Conservation (phyloP, 2,888 invertebrate species). For the Dendrolimus pini region DNA sequence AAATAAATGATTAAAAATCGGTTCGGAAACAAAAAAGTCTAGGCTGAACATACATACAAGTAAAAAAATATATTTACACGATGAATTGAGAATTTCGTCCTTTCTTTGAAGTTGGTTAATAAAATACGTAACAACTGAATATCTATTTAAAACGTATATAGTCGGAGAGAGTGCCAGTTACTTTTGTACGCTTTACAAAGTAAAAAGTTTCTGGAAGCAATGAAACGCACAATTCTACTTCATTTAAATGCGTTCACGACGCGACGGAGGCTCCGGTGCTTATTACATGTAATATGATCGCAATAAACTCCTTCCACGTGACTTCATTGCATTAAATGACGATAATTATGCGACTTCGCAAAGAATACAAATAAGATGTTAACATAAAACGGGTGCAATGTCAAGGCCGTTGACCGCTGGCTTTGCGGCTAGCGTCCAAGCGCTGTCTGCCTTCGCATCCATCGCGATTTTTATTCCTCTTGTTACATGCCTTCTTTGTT, state of each 20-base stretch:
- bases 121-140: too few relatives aligned
- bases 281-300: slow-evolving; percentile 15
- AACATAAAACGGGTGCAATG: slow-evolving; percentile 54
- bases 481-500: slow-evolving; percentile 8
- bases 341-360: slow-evolving; percentile 32
- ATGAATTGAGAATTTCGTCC: too few relatives aligned
- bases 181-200: not conserved
- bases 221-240: not conserved
- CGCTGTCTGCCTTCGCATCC: slow-evolving; percentile 3
- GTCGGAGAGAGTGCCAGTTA: not conserved
- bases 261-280: not conserved
- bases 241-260: not conserved
- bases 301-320: slow-evolving; percentile 30
- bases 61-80: too few relatives aligned
- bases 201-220: not conserved
- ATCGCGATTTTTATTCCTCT: slow-evolving; percentile 7
- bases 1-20: too few relatives aligned
- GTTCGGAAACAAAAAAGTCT: too few relatives aligned
- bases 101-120: too few relatives aligned
- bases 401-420: slow-evolving; percentile 62
- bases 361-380: slow-evolving; percentile 43
- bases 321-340: slow-evolving; percentile 33
- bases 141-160: too few relatives aligned
- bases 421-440: slow-evolving; percentile 15
- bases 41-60: too few relatives aligned